Base-by-base conservation (phyloP, 2,797 vertebrate genomes). In the Netta rufina region DNA sequence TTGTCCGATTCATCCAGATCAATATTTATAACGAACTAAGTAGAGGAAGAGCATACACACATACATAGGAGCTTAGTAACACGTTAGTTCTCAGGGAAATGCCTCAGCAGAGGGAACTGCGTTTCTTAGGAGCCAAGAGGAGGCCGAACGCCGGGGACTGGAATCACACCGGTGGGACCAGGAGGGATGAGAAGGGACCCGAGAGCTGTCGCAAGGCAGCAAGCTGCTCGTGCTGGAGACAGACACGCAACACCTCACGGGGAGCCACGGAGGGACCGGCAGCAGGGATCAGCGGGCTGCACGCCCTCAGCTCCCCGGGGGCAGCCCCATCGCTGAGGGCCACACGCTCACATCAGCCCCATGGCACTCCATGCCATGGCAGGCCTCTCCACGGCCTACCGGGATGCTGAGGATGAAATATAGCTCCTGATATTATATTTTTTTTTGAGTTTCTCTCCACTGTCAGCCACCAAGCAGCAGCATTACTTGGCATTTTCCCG, bases 271-370 rank as follows among this genome's bases (percentile, higher is more conserved):
- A 62, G 8, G 16, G 30, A 60, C 33, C 12, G 58, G 54, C 61
- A 78, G 8, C 51, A 54, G 2, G 2, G 7, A 9, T 9, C 14
- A 30, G 8, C 0, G 0, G 0, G 0, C 22, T 18, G 24, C 5
- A 8, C 3, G 5, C 10, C 65, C 19, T 36, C n/a, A 47, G 20
- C 32, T 56, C 19, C 8, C 25, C 21, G 27, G 53, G 0, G 2
- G 61, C 22, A 81, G 8, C 54, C 28, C 65, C 33, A 6, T 57
- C 4, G 1, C 13, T 69, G 18, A 9, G 51, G 72, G 54, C 17
- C 15, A 69, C 71, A 24, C 1, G 18, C 15, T 51, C 54, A 58
- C 32, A 80, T 24, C 41, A 56, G 90, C 17, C 28, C 33, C 24
- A 57, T 4, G 39, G 38, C 8, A 1, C 33, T 2, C 13, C 9